Evolutionary conservation across 2,797 vertebrate species (phyloP).

Genomic region (Syngnathus acus): DNA sequence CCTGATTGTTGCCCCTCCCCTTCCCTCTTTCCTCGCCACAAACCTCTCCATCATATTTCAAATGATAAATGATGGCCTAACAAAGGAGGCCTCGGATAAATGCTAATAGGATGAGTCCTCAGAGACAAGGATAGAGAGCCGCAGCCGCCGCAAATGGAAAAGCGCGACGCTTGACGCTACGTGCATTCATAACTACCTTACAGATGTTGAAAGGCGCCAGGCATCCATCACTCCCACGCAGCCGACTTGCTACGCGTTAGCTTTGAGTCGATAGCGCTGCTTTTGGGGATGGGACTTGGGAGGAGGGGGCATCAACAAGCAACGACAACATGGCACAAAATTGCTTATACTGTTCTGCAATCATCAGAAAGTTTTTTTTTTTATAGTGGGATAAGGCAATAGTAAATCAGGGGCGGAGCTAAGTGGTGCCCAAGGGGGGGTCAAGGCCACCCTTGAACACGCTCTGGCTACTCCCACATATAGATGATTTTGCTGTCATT

Average conservation of each 20-base stretch:
- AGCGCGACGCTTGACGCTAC: slow-evolving; percentile 43
- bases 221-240: slow-evolving; percentile 60
- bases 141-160: slow-evolving; percentile 40
- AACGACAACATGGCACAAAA: not conserved
- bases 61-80: slow-evolving; percentile 71
- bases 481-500: no score
- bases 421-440: not conserved
- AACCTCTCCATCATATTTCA: slow-evolving; percentile 56
- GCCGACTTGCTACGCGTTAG: slow-evolving; percentile 54
- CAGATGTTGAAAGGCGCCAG: slow-evolving; percentile 59
- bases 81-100: slow-evolving; percentile 67
- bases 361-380: not conserved
- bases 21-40: not conserved
- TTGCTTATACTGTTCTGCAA: no score
- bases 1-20: slow-evolving; percentile 37
- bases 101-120: slow-evolving; percentile 68
- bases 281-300: slow-evolving; percentile 34
- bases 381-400: not conserved
- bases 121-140: slow-evolving; percentile 56
- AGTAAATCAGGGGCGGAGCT: not conserved
- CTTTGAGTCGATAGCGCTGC: slow-evolving; percentile 48
- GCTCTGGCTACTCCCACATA: no score
- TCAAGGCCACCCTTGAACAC: no score
- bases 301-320: slow-evolving; percentile 34
- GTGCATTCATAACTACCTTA: slow-evolving; percentile 61